Conservation (phyloP, 2,113 vertebrate species). For the Anarrhichthys ocellatus region DNA sequence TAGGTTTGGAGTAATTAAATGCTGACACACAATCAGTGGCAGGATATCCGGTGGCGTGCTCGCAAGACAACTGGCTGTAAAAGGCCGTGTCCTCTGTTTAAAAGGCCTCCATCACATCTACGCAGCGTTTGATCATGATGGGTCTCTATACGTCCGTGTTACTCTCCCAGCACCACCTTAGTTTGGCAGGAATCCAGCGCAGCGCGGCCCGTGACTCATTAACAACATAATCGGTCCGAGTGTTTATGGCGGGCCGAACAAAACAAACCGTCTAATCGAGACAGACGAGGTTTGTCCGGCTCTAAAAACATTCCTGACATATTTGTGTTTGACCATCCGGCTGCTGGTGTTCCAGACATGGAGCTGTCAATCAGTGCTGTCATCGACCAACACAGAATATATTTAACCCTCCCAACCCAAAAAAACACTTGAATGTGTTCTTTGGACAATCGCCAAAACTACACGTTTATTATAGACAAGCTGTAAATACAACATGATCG, state of each 20-base stretch:
- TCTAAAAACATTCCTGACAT: conserved; percentile 49
- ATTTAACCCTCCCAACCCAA: neutral
- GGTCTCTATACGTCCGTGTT: neutral
- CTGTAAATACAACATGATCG: too few relatives aligned
- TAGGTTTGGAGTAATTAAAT: neutral
- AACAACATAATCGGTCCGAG: conserved; percentile 53
- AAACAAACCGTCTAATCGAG: conserved; percentile 41
- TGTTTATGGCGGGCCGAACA: conserved; percentile 27
- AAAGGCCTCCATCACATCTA: neutral
- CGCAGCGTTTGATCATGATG: neutral
- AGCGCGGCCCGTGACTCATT: conserved; percentile 53
- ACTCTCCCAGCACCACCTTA: neutral
- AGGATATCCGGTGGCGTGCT: neutral
- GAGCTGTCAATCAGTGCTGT: neutral
- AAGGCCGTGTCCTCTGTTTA: neutral
- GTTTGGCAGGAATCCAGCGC: conserved; percentile 43
- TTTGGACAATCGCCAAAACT: too few relatives aligned
- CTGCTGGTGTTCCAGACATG: neutral
- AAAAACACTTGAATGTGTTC: too few relatives aligned
- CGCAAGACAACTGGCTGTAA: conserved; percentile 28
- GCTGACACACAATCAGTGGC: neutral
- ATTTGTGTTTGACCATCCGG: neutral
- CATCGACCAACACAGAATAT: neutral
- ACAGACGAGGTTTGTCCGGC: conserved; percentile 31
- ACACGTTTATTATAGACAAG: too few relatives aligned